Conservation (phyloP, 2,797 vertebrate species). For the Phrynocephalus vlangalii region DNA sequence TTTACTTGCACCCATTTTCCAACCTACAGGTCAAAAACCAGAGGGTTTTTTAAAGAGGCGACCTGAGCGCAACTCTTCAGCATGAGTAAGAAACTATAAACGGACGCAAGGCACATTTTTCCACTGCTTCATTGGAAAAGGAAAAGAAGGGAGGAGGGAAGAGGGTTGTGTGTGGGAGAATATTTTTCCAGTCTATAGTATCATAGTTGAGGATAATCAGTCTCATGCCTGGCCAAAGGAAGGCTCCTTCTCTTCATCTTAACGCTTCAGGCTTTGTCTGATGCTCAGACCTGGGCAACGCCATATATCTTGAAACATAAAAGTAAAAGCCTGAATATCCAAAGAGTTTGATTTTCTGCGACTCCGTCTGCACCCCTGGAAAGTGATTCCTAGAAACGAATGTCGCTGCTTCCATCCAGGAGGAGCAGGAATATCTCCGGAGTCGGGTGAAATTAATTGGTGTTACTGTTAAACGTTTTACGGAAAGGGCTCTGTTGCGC, state of each 20-base stretch:
- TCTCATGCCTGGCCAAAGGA: not conserved
- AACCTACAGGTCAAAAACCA: constrained; percentile 85
- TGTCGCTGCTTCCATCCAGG: not conserved
- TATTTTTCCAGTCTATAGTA: constrained; percentile 24
- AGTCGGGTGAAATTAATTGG: not conserved
- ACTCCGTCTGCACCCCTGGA: not conserved
- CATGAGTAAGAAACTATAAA: constrained; percentile 69
- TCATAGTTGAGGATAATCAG: constrained; percentile 1
- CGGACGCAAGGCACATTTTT: constrained; percentile 64
- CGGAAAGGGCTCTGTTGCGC: not conserved
- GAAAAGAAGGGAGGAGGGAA: constrained; percentile 32
- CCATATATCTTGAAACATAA: not conserved
- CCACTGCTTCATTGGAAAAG: constrained; percentile 63
- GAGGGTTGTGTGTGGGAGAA: not conserved
- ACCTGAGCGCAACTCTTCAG: constrained; percentile 56
- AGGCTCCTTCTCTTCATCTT: not conserved
- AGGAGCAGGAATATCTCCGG: not conserved
- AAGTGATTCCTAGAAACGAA: not conserved
- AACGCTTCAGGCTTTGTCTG: not conserved
- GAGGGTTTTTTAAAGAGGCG: constrained; percentile 57
- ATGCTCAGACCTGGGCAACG: not conserved
- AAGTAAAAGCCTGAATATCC: not conserved
- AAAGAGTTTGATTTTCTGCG: not conserved
- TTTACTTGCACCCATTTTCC: constrained; percentile 90
- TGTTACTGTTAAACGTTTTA: not conserved